Percentiles rank a stretch among this genome's conserved stretches.
These are phyloP conservation scores for Rapana venosa DNA, from an alignment of 2,888 invertebrate species.

Conservation along the genomic window DNA sequence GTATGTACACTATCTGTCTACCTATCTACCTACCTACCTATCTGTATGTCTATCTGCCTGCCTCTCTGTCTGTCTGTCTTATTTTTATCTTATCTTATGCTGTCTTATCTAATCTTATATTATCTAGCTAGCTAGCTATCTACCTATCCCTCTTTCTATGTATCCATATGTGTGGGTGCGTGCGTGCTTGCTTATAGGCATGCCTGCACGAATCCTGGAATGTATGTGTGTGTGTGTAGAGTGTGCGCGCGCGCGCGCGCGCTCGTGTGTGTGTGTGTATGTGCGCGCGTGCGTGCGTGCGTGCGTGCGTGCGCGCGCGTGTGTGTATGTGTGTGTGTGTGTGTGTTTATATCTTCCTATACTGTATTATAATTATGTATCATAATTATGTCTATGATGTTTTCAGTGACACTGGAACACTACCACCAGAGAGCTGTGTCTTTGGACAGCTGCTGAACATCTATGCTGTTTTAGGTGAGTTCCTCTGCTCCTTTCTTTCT, in stretches of 20 bases:
- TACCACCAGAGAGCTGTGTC: slow-evolving; percentile 87
- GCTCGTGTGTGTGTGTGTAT: not conserved
- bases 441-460: slow-evolving; percentile 88
- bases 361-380: too few relatives aligned
- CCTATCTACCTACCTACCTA: too few relatives aligned
- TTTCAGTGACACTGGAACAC: slow-evolving; percentile 83
- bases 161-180: not conserved
- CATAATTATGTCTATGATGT: not conserved
- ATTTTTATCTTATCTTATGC: too few relatives aligned
- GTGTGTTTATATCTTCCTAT: too few relatives aligned
- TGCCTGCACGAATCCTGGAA: not conserved
- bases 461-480: slow-evolving; percentile 81
- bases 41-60: too few relatives aligned
- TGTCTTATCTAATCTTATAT: too few relatives aligned
- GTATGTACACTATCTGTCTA: too few relatives aligned
- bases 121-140: too few relatives aligned
- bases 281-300: slow-evolving; percentile 13
- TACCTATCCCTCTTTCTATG: too few relatives aligned
- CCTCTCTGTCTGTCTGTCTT: too few relatives aligned
- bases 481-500: not conserved
- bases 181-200: not conserved
- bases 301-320: not conserved
- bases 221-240: not conserved
- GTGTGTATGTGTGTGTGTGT: slow-evolving; percentile 12
- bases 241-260: not conserved